phyloP scores from a whole-genome alignment of 2,113 vertebrate genomes.

The Leuciscus idus region DNA sequence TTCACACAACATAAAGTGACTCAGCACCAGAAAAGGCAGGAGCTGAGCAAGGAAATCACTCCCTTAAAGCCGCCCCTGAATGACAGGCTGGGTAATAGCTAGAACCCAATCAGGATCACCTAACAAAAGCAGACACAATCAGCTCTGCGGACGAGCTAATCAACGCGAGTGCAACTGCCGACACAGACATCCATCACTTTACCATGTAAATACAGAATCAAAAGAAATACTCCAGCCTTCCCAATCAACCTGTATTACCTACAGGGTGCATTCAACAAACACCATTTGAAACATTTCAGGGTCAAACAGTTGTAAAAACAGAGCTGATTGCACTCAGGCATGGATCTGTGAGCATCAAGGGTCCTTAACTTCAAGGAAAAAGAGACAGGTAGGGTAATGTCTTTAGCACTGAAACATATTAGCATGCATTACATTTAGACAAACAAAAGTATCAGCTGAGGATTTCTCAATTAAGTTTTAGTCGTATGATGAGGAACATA shows the following conservation, averaged over 20 bases:
- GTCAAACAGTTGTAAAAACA: slow-evolving; percentile 57
- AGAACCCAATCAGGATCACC: slow-evolving; percentile 54
- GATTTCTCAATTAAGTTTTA: not conserved
- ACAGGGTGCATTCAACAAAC: slow-evolving; percentile 35
- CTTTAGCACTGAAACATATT: not conserved
- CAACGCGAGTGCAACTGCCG: slow-evolving; percentile 37
- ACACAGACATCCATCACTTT: slow-evolving; percentile 55
- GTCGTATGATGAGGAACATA: not conserved
- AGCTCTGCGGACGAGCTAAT: slow-evolving; percentile 45
- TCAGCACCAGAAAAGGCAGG: not conserved
- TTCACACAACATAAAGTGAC: not conserved
- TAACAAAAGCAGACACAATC: slow-evolving; percentile 55
- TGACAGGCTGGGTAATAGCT: slow-evolving; percentile 28
- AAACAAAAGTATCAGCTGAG: slow-evolving; percentile 4
- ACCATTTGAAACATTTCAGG: slow-evolving; percentile 40
- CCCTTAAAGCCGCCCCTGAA: slow-evolving; percentile 1
- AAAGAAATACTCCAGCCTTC: slow-evolving; percentile 33
- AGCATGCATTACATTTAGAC: not conserved
- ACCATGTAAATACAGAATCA: slow-evolving; percentile 43
- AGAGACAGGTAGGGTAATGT: slow-evolving; percentile 36
- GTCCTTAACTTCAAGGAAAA: slow-evolving; percentile 47
- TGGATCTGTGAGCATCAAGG: slow-evolving; percentile 13
- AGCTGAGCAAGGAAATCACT: not conserved
- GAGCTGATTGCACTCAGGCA: slow-evolving; percentile 49
- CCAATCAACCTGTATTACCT: slow-evolving; percentile 49